Evolutionary conservation across 1,140 invertebrate genomes (phyloP), one percentile per base, ranked within the genome.

Genomic region (Cataglyphis hispanica): DNA sequence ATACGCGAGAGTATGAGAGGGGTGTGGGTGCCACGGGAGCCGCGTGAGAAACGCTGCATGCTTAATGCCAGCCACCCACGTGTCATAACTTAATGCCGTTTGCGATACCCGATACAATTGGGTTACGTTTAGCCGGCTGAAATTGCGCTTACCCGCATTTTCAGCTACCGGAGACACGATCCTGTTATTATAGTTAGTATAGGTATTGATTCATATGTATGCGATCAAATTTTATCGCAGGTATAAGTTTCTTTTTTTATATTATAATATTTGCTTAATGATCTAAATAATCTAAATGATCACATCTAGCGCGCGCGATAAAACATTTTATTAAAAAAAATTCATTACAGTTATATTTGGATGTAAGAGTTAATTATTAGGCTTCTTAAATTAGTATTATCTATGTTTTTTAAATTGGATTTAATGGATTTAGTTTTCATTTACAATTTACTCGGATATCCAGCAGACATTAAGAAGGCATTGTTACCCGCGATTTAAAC

Each of bases 41-140:
- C 86, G 86, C 88, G 89, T 90, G 89, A 90, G 89, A 90, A 90
- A 90, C 67, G 88, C 53, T 50, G 69, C 46, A 53, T 80, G 76
- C 43, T 69, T 87, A 60, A 90, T 74, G 81, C 75, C 72, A 88
- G 74, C 87, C 74, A 88, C 86, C 87, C 87, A 88, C 87, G 87
- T 88, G 86, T 88, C 87, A 61, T 84, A 80, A 84, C 74, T 74
- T 69, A 88, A 83, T 66, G 74, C 74, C 19, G 80, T 83, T 83
- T 60, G 37, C 67, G 78, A 74, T 60, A 83, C 27, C 37, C 37
- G 67, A 61, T 74, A 74, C 37, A 83, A 83, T 69, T 74, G 67
- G 37, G 27, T 83, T 83, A 83, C 25, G 53, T 83, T 81, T 46
- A 74, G 50, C 22, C 19, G 77, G 50, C 50, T 70, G 64, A 43